Evolutionary conservation across 2,888 invertebrate genomes (phyloP), one percentile per base, ranked within the genome.

Genomic region (Epistrophe grossulariae): DNA sequence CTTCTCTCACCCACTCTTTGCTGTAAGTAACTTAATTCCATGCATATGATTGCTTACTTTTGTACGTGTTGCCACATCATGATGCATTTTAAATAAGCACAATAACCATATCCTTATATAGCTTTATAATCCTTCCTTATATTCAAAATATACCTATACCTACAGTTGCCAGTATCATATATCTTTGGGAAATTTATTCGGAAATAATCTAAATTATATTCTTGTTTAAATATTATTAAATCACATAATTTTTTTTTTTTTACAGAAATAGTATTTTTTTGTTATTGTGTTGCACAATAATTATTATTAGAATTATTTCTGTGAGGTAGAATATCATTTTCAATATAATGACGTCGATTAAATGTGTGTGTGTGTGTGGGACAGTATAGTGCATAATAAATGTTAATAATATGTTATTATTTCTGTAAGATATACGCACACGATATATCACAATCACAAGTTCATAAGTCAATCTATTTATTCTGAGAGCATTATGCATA

Each of bases 1-100:
- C 13, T 48, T 15, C 43, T 28, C 10, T 45, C 11, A 1, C 24
- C 3, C 24, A 2, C 3, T 24, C 24, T 24, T 17, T 55, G 10
- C 17, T 19, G 17, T 31, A 72, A 72, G 57, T 57, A 28, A 45
- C 72, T 60, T 72, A 45, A 59, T 59, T 72, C 45, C 48, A 70
- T 70, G 70, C 70, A 70, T 72, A 57, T 72, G 72, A 78, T 64
- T 40, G 64, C 64, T 31, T 45, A 43, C 59, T 64, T 55, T 70
- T 45, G 40, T 52, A 31, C 74, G 24, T 43, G 38, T 38, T 66
- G 48, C 66, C 50, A 57, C 60, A 68, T 64, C 17, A 68, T 35
- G 68, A 80, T 76, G 76, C 59, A 74, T 74, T 74, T 68, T 55
- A 76, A 70, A 81, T 81, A 70, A 70, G 43, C 40, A 19, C 52